Base-by-base conservation (phyloP, 37 sponge, comb jelly and placozoan species). In the Cliona cf. orientalis region DNA sequence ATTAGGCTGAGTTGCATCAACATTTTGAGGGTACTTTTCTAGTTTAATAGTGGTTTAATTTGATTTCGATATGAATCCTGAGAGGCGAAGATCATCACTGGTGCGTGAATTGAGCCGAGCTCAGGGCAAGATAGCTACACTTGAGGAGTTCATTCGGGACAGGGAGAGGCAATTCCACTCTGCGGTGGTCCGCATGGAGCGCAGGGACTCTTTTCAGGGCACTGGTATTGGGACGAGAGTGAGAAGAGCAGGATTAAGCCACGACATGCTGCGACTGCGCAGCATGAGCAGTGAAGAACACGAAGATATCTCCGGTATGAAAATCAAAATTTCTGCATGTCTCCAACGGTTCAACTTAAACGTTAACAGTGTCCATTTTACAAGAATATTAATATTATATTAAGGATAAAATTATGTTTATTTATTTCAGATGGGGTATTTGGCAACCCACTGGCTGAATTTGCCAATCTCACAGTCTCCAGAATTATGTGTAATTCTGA, bases 111-210 rank as follows among this genome's bases (percentile, higher is more conserved):
- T 88, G 43, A 70, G 73, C 14, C 62, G 43, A 42, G 89, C 89
- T 1, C 82, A 88, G 37, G 45, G 44, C 37, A 82, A 76, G 70
- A 88, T 88, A 19, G n/a, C 55, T 22, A 57, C 83, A 2, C 78
- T 88, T 32, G 89, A 88, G 66, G 83, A 76, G 0, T 88, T 75
- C 65, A 88, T 88, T 11, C 38, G 72, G n/a, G 76, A 88, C 0
- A 55, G 89, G 43, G 89, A 88, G 69, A 69, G 71, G 61, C 76
- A 82, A 21, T 79, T 79, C 55, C 49, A 46, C 0, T 23, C 53
- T 2, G 53, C 65, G 0, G 79, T 66, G 12, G 33, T 12, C 36
- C 79, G 66, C 3, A 36, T 79, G 22, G 79, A 79, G 79, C 5
- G 79, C 7, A 66, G 38, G 23, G 79, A 79, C 32, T 79, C 79